Evolutionary conservation across 2,888 invertebrate genomes (phyloP).

Genomic region (Gonocerus acuteangulatus): DNA sequence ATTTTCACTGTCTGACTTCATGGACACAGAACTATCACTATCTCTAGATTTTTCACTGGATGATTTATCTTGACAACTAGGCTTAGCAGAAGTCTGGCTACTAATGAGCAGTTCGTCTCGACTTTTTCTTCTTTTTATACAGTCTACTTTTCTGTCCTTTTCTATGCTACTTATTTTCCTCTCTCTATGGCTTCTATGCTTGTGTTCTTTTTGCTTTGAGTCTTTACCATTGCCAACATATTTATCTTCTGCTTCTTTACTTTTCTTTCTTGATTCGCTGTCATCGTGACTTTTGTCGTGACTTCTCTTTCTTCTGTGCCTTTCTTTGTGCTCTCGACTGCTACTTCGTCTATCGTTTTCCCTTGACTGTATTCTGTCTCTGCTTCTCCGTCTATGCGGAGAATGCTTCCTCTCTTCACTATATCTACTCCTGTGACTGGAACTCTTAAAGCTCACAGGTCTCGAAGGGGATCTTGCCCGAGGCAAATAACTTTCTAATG

Average conservation of each 20-base stretch:
- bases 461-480: conserved; percentile 12
- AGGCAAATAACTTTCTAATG: conserved; percentile 5
- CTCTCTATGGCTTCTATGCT: neutral
- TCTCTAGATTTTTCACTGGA: neutral
- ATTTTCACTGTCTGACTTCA: conserved; percentile 1
- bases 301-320: neutral
- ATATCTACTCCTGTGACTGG: conserved; percentile 8
- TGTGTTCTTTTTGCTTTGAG: conserved; percentile 4
- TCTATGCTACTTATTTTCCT: conserved; percentile 9
- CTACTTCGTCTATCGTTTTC: conserved; percentile 2
- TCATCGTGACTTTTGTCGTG: neutral
- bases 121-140: neutral
- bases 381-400: neutral
- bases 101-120: neutral
- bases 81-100: neutral
- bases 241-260: conserved; percentile 7
- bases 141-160: neutral
- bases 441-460: neutral
- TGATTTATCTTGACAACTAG: neutral
- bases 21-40: conserved; percentile 6
- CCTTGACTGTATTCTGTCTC: conserved; percentile 11
- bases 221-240: neutral
- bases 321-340: conserved; percentile 4
- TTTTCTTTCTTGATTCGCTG: neutral
- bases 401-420: conserved; percentile 3